A percentile compares a stretch with the other conserved stretches of the same genome.
phyloP scores from a whole-genome alignment of 2,888 invertebrate genomes.

The Abrostola triplasia region DNA sequence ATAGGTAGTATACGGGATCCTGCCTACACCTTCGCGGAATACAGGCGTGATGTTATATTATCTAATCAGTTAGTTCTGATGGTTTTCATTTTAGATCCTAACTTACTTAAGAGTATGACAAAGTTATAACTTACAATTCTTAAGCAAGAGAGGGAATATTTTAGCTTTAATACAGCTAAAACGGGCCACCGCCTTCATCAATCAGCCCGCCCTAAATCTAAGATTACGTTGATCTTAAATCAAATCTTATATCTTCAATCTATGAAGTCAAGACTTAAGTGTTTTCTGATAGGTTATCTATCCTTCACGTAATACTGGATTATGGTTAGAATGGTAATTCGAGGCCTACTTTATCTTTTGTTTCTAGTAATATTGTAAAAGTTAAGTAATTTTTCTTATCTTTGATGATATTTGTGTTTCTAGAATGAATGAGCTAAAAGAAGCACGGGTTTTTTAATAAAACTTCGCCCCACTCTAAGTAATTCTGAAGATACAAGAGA shows the following conservation, averaged over 20 bases:
- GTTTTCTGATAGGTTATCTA: conserved; percentile 5
- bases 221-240: conserved; percentile 4
- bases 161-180: background rate
- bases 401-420: too few species aligned
- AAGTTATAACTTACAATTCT: background rate
- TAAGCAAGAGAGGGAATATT: background rate
- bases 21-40: too few species aligned
- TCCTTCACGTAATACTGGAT: background rate
- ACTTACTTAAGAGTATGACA: background rate
- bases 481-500: too few species aligned
- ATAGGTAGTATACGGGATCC: too few species aligned
- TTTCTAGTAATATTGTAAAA: too few species aligned
- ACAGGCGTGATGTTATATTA: too few species aligned
- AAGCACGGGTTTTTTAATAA: too few species aligned
- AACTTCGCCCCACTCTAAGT: too few species aligned
- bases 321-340: background rate
- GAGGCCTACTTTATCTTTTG: too few species aligned
- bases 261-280: conserved; percentile 2
- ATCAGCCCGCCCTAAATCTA: conserved; percentile 1
- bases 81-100: background rate
- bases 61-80: background rate
- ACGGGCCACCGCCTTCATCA: background rate
- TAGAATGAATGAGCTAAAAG: too few species aligned
- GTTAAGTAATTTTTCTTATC: too few species aligned
- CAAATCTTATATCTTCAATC: conserved; percentile 9